phyloP scores from a whole-genome alignment of 37 sponge, comb jelly and placozoan species.

The Sycon ciliatum region DNA sequence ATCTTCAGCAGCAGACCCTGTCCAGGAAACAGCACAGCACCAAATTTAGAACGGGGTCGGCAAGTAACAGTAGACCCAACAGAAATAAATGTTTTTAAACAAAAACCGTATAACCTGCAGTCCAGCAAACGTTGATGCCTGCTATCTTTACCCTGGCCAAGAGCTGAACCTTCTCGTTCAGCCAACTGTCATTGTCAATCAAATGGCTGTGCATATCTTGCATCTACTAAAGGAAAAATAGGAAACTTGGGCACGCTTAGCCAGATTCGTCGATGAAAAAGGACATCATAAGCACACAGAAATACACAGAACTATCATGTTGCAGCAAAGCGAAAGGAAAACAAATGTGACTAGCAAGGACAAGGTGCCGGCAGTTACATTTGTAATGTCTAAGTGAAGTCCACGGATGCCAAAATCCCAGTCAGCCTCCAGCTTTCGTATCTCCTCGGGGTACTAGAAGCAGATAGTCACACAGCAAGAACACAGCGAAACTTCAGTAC shows the following conservation, averaged over 20 bases:
- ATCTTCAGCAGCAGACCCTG: slow-evolving; percentile 80
- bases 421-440: slow-evolving; percentile 58
- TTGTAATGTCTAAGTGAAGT: slow-evolving; percentile 83
- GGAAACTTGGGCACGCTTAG: slow-evolving; percentile 2
- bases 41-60: too few species aligned
- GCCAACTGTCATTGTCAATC: too few species aligned
- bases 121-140: too few species aligned
- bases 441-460: slow-evolving; percentile 52
- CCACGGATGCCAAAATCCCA: slow-evolving; percentile 82
- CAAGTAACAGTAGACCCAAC: too few species aligned
- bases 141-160: too few species aligned
- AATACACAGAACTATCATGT: not conserved
- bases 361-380: too few species aligned
- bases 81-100: too few species aligned
- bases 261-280: not conserved
- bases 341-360: not conserved
- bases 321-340: not conserved
- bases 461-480: too few species aligned
- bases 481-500: too few species aligned
- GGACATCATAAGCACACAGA: slow-evolving; percentile 1
- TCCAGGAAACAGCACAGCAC: not conserved
- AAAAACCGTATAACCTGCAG: too few species aligned
- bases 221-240: not conserved
- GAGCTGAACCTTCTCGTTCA: too few species aligned
- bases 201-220: not conserved